A percentile compares a stretch with the other conserved stretches of the same genome.
phyloP scores from a whole-genome alignment of 2,888 invertebrate species.

The Poecilobothrus nobilitatus region DNA sequence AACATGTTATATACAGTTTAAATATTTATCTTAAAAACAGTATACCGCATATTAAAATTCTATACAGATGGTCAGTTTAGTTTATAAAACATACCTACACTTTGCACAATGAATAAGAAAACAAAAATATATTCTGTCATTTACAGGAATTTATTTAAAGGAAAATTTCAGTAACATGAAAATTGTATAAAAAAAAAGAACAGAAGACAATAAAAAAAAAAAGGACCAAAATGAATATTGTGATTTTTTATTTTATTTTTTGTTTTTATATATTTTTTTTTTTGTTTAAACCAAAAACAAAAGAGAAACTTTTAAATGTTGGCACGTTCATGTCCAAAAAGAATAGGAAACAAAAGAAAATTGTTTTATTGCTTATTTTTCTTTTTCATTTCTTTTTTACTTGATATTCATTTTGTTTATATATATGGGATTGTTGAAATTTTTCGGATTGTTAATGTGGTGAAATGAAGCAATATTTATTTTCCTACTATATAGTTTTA shows the following conservation, averaged over 20 bases:
- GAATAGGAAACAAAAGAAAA: not conserved
- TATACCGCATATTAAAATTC: too few species aligned
- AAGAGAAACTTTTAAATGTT: not conserved
- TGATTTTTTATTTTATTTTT: not conserved
- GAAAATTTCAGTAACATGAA: not conserved
- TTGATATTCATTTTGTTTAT: too few species aligned
- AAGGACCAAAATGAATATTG: not conserved
- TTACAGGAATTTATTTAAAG: not conserved
- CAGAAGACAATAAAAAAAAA: not conserved
- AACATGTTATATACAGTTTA: too few species aligned
- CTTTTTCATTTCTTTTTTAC: not conserved
- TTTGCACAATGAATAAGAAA: too few species aligned
- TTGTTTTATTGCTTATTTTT: not conserved
- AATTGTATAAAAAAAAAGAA: not conserved
- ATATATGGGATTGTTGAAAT: too few species aligned
- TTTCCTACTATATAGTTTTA: not conserved
- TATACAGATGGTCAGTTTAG: too few species aligned
- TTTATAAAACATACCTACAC: too few species aligned
- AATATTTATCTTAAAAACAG: too few species aligned
- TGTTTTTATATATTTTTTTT: not conserved
- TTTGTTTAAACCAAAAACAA: not conserved
- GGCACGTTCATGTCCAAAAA: not conserved
- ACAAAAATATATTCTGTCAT: not conserved
- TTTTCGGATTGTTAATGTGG: not conserved
- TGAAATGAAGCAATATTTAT: not conserved